Conservation (phyloP, 2,797 vertebrate genomes). For the Lutjanus campechanus region DNA sequence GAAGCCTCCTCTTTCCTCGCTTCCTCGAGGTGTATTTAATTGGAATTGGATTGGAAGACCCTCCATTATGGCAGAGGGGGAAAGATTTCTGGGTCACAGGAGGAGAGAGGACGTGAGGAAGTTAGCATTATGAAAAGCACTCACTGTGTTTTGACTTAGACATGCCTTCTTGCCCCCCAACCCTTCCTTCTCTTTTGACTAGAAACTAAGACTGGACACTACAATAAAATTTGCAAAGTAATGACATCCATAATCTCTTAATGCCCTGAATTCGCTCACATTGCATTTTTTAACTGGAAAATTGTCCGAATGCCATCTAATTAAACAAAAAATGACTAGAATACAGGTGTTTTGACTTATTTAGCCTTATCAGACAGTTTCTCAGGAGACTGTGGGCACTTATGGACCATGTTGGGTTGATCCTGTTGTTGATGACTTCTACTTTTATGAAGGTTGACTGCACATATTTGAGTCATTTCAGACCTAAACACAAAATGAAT, state of each 20-base stretch:
- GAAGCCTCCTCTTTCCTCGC: too few relatives aligned
- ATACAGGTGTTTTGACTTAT: background rate
- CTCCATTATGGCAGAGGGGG: too few relatives aligned
- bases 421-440: too few relatives aligned
- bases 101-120: too few relatives aligned
- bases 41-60: too few relatives aligned
- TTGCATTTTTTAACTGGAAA: background rate
- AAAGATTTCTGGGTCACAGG: too few relatives aligned
- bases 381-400: background rate
- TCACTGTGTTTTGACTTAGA: slow-evolving; percentile 29
- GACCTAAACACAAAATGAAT: background rate
- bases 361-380: background rate
- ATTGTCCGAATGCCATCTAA: background rate
- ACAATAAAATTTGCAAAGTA: background rate
- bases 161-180: background rate
- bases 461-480: background rate
- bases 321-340: background rate
- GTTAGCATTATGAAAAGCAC: too few relatives aligned
- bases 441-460: background rate
- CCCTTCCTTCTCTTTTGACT: background rate
- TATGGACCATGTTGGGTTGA: background rate
- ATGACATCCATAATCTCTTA: background rate
- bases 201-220: background rate
- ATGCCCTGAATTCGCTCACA: background rate
- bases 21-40: too few relatives aligned